Base-by-base conservation (phyloP, 2,888 invertebrate species). In the Netelia virgata region DNA sequence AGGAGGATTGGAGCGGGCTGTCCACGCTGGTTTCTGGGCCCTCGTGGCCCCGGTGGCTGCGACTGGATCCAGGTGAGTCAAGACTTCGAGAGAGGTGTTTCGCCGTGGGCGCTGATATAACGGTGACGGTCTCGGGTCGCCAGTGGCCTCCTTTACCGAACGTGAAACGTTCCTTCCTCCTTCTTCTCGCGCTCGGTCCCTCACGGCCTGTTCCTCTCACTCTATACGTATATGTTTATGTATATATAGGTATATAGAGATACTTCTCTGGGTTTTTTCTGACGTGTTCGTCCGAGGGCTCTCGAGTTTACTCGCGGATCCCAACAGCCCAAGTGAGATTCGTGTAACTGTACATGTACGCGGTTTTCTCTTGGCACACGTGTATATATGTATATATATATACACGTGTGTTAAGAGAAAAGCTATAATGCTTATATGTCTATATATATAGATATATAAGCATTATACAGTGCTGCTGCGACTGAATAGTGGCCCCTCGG, bases 81-180 rank as follows among this genome's bases (percentile, higher is more conserved):
- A 88, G 87, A 88, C 87, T 83, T 76, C 50, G 82, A 84, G 69
- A 73, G 85, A 82, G 84, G 87, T 87, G 88, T 88, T 88, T 87
- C 79, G 86, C 91, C 90, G 90, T 90, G 88, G 91, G 91, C 91
- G 91, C 92, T 90, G 87, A 91, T 91, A 91, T 93, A 93, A 93
- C 92, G 92, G 92, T 92, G 92, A 92, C 89, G 90, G 87, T 89
- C 86, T 83, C 89, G 84, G 88, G 88, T 90, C 90, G 89, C 88
- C 90, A 83, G 87, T 91, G 92, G 90, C 92, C 92, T 91, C 92
- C 89, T 92, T 57, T 92, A 91, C 90, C 84, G 87, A 84, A 81
- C 78, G 77, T 84, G 68, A 86, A 82, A 87, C 86, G 82, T 84
- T 81, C 83, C 82, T 86, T 83, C 82, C 68, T 63, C 72, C 43